phyloP scores from a whole-genome alignment of 2,888 invertebrate species.

The Cheilosia vulpina region DNA sequence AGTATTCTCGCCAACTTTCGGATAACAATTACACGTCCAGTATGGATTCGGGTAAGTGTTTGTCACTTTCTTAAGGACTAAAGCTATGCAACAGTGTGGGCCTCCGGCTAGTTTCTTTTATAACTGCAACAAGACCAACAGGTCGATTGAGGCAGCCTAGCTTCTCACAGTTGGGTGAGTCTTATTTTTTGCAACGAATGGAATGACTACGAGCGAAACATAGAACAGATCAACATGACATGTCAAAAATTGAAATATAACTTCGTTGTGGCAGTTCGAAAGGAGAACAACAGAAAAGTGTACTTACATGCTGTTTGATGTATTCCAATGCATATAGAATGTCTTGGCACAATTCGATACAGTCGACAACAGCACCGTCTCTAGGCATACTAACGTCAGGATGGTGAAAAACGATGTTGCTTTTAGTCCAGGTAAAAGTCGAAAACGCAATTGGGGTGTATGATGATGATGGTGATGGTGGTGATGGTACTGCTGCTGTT shows the following conservation, averaged over 20 bases:
- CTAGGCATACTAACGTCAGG: conserved; percentile 85
- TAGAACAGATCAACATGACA: conserved; percentile 7
- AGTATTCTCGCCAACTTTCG: too few species aligned
- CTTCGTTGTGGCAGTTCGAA: neutral
- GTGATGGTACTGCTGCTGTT: conserved; percentile 38
- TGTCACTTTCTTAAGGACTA: too few species aligned
- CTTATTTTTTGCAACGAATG: too few species aligned
- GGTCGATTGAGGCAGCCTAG: too few species aligned
- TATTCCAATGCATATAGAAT: conserved; percentile 95
- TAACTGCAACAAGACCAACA: too few species aligned
- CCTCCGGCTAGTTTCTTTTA: too few species aligned
- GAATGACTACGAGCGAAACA: neutral
- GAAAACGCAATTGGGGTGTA: conserved; percentile 78
- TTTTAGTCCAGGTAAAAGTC: conserved; percentile 81
- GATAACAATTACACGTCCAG: too few species aligned
- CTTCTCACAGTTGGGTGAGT: too few species aligned
- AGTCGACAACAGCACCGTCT: conserved; percentile 85
- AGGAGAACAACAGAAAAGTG: neutral
- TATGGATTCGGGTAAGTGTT: too few species aligned
- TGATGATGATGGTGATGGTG: conserved; percentile 66
- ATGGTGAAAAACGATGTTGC: conserved; percentile 85
- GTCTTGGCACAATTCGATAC: conserved; percentile 91
- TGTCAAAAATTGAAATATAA: conserved; percentile 34
- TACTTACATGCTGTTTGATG: conserved; percentile 90
- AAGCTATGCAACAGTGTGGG: too few species aligned